phyloP scores from a whole-genome alignment of 2,113 vertebrate genomes.

The Osmerus mordax region DNA sequence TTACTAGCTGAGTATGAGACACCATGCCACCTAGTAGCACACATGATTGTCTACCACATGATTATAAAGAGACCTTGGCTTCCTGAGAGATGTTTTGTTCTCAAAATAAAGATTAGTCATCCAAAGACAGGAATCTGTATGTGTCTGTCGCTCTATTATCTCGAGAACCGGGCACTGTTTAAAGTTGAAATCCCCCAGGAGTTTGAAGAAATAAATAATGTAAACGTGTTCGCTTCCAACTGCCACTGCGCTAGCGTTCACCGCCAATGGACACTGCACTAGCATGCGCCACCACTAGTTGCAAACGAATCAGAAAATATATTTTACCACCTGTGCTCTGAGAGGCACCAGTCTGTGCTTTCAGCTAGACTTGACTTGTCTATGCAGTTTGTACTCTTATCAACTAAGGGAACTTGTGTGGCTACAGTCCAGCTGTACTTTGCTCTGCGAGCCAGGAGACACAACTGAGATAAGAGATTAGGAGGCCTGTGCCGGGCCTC shows the following conservation, averaged over 20 bases:
- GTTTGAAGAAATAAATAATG: too few relatives aligned
- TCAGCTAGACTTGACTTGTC: too few relatives aligned
- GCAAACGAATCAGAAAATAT: too few relatives aligned
- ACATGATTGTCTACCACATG: neutral
- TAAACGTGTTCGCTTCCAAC: too few relatives aligned
- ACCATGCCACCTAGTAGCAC: constrained; percentile 12
- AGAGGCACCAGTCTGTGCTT: too few relatives aligned
- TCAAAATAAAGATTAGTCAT: neutral
- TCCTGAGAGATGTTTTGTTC: neutral
- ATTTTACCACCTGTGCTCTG: too few relatives aligned
- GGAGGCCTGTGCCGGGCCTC: neutral
- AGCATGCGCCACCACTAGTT: too few relatives aligned
- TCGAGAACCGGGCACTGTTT: too few relatives aligned
- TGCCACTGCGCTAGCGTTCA: too few relatives aligned
- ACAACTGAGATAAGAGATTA: constrained; percentile 47
- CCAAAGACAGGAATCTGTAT: neutral
- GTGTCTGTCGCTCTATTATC: neutral
- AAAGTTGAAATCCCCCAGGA: too few relatives aligned
- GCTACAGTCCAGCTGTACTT: constrained; percentile 31
- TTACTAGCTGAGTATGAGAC: neutral
- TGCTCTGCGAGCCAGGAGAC: constrained; percentile 29
- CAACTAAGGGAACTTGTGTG: constrained; percentile 33
- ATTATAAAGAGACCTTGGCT: neutral
- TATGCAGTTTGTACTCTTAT: neutral
- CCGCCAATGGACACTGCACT: too few relatives aligned